Evolutionary conservation across 2,113 vertebrate species (phyloP).

Genomic region (Ophiodon elongatus): DNA sequence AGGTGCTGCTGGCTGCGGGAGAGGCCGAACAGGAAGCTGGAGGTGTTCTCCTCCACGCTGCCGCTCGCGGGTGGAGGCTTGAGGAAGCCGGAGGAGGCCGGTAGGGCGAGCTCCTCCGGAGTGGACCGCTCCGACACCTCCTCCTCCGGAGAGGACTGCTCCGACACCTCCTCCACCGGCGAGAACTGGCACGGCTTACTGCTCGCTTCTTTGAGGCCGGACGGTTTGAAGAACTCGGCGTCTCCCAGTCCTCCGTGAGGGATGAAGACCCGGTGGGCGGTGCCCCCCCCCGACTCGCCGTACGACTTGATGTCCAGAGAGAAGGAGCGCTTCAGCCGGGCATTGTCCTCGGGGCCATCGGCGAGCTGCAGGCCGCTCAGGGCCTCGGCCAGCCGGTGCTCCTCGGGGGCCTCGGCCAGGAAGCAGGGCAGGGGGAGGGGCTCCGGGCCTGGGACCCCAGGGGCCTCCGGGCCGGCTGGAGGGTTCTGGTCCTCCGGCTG

Average conservation of each 20-base stretch:
- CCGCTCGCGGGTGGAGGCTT: slow-evolving; percentile 81
- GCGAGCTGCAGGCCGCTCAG: slow-evolving; percentile 82
- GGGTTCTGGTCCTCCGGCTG: background rate
- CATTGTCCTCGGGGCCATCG: slow-evolving; percentile 83
- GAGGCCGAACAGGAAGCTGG: slow-evolving; percentile 89
- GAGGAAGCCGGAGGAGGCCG: slow-evolving; percentile 35
- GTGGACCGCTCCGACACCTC: slow-evolving; percentile 93
- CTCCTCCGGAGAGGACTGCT: slow-evolving; percentile 90
- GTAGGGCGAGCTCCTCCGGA: slow-evolving; percentile 81
- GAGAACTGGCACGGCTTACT: slow-evolving; percentile 93
- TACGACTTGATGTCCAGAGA: slow-evolving; percentile 94
- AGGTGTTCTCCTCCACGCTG: slow-evolving; percentile 89
- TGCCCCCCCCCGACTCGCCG: slow-evolving; percentile 54
- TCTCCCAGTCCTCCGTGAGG: slow-evolving; percentile 76
- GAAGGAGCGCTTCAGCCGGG: slow-evolving; percentile 92
- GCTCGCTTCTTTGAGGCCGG: slow-evolving; percentile 82
- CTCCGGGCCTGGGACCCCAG: slow-evolving; percentile 27
- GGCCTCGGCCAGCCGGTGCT: slow-evolving; percentile 84
- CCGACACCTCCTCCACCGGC: slow-evolving; percentile 92
- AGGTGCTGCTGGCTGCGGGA: slow-evolving; percentile 92
- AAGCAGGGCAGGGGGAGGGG: slow-evolving; percentile 72
- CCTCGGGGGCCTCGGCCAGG: slow-evolving; percentile 65
- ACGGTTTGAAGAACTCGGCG: slow-evolving; percentile 86
- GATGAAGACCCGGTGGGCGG: slow-evolving; percentile 75
- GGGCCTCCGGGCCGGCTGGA: background rate